Evolutionary conservation across 2,888 invertebrate genomes (phyloP), one percentile per base, ranked within the genome.

Genomic region (Drosophila yooni): DNA sequence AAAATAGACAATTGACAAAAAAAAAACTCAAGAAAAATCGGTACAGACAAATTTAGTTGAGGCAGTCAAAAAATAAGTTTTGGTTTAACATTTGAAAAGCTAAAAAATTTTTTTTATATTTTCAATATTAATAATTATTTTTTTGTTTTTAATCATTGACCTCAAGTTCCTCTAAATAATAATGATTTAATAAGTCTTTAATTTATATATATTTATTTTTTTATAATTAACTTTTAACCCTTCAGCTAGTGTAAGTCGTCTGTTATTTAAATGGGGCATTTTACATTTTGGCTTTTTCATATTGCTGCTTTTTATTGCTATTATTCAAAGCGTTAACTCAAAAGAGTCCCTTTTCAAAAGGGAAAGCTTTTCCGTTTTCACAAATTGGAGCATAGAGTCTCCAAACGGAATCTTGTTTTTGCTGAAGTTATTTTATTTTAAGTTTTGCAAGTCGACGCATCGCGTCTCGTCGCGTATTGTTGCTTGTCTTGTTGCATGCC

Each of bases 401-500:
- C 0, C 31, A 31, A 33, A 33, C 33, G 33, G 10, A 3, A 0
- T 31, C 3, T 10, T 31, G 10, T 31, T 31, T 15, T 15, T 6
- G 6, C 36, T 36, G 7, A 36, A 36, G 36, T 36, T 36, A 2
- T 36, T 36, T 15, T 36, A 36, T 36, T 18, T 36, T 15, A 36
- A 60, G 13, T 33, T n/a, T 34, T 54, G 38, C 34, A 18, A 34
- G 31, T 60, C 69, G 56, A 70, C 56, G 54, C 62, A 38, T 40
- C 50, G 50, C 33, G 21, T 29, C 59, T 43, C 46, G 38, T 58
- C 43, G 65, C 69, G 40, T 79, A 59, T 72, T 70, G 72, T 69
- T 61, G 63, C 61, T 60, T 74, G 76, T 79, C 81, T 76, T 70
- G 71, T 70, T 65, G 70, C 73, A 71, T 61, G 81, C 73, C 74